Percentiles rank a stretch among this genome's conserved stretches.
Conservation (phyloP, 2,797 vertebrate genomes). For the Sternotherus odoratus region DNA sequence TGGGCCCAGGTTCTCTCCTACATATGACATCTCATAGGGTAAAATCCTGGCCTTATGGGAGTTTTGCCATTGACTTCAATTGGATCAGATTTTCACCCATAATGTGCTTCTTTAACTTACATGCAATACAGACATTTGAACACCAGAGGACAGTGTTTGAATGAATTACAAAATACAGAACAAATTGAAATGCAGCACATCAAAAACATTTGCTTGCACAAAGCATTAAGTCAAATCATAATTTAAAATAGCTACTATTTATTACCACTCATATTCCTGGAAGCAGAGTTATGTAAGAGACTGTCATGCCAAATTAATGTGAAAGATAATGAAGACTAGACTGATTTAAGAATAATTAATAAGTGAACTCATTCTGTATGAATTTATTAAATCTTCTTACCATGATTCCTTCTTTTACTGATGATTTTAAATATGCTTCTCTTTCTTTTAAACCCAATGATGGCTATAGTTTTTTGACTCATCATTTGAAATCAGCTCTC, state of each 20-base stretch:
- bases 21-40: background rate
- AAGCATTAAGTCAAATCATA: slow-evolving; percentile 42
- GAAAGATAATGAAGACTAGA: slow-evolving; percentile 67
- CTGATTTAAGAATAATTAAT: slow-evolving; percentile 69
- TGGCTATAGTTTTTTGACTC: background rate
- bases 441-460: background rate
- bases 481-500: background rate
- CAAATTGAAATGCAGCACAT: background rate
- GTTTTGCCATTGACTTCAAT: background rate
- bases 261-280: background rate
- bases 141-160: slow-evolving; percentile 71
- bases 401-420: background rate
- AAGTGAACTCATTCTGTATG: slow-evolving; percentile 55
- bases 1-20: background rate
- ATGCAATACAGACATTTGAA: slow-evolving; percentile 49
- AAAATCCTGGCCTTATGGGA: background rate
- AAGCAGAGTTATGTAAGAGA: slow-evolving; percentile 56
- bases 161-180: slow-evolving; percentile 28
- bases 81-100: background rate
- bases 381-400: slow-evolving; percentile 31
- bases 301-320: slow-evolving; percentile 62
- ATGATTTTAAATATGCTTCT: background rate
- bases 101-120: background rate
- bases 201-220: slow-evolving; percentile 6
- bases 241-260: slow-evolving; percentile 27